These are phyloP conservation scores for Tenthredo livida DNA, from an alignment of 2,888 invertebrate species.

Conservation along the genomic window DNA sequence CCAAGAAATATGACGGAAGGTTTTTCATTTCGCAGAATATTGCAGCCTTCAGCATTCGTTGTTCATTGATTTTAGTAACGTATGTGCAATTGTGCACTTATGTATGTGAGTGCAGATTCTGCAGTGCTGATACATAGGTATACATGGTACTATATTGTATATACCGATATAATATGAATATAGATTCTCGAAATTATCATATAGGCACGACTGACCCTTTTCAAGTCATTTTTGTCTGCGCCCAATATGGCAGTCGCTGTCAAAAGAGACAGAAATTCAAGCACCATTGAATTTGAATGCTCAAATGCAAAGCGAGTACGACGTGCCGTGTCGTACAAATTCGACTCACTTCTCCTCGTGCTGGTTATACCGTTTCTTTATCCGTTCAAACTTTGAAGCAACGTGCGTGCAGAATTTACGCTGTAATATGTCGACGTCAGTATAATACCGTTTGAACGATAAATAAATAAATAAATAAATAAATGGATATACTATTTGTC, in stretches of 20 bases:
- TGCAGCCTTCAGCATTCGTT: not conserved
- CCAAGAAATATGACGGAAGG: not conserved
- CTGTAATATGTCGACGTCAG: slow-evolving; percentile 4
- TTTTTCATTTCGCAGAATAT: not conserved
- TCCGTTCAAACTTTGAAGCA: slow-evolving; percentile 2
- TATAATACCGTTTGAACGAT: not conserved
- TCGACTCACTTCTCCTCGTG: slow-evolving; percentile 8
- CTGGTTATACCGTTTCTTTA: slow-evolving; percentile 25
- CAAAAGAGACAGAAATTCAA: slow-evolving; percentile 47
- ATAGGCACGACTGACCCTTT: slow-evolving; percentile 27
- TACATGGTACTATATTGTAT: not conserved
- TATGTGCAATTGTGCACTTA: not conserved
- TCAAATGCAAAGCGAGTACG: slow-evolving; percentile 21
- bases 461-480: slow-evolving; percentile 5
- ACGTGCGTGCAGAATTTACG: not conserved
- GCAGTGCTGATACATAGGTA: not conserved
- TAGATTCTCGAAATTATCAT: slow-evolving; percentile 12
- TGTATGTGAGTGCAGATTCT: not conserved
- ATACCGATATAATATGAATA: not conserved
- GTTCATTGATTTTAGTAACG: not conserved
- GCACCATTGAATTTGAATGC: slow-evolving; percentile 45
- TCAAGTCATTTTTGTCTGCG: slow-evolving; percentile 6
- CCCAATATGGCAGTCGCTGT: slow-evolving; percentile 32
- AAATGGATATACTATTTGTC: not conserved
- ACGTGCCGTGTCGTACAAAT: slow-evolving; percentile 40